Evolutionary conservation across 1,140 invertebrate species (phyloP).

Genomic region (Cotesia glomerata): DNA sequence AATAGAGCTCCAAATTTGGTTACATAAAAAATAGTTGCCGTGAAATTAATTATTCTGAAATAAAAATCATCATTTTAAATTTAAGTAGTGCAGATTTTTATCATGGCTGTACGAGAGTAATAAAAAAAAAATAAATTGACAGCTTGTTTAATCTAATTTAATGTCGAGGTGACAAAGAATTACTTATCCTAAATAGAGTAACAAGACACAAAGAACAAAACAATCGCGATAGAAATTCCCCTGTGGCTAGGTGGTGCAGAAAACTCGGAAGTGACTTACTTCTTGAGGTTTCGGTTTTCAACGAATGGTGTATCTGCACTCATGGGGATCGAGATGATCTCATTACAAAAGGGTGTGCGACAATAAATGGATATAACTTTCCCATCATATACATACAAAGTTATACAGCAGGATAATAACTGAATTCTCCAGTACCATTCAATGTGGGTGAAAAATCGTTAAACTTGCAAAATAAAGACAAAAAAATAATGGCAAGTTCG

Average conservation of each 20-base stretch:
- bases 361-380: background rate
- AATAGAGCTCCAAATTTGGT: too few relatives aligned
- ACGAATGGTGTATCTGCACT: background rate
- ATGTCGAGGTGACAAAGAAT: too few relatives aligned
- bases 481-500: constrained; percentile 34
- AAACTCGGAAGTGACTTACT: constrained; percentile 30
- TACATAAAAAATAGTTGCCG: too few relatives aligned
- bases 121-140: too few relatives aligned
- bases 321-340: constrained; percentile 25
- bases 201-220: background rate
- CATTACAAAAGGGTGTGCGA: constrained; percentile 9
- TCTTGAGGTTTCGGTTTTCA: constrained; percentile 25
- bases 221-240: constrained; percentile 10
- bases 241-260: constrained; percentile 18
- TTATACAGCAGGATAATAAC: too few relatives aligned
- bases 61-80: too few relatives aligned
- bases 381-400: background rate
- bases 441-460: constrained; percentile 7
- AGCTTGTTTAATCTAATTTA: too few relatives aligned
- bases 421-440: background rate
- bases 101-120: too few relatives aligned
- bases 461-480: background rate
- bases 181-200: too few relatives aligned
- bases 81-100: too few relatives aligned
- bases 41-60: too few relatives aligned